Conservation (phyloP, 2,888 invertebrate genomes). For the Ornithoptera priamus region DNA sequence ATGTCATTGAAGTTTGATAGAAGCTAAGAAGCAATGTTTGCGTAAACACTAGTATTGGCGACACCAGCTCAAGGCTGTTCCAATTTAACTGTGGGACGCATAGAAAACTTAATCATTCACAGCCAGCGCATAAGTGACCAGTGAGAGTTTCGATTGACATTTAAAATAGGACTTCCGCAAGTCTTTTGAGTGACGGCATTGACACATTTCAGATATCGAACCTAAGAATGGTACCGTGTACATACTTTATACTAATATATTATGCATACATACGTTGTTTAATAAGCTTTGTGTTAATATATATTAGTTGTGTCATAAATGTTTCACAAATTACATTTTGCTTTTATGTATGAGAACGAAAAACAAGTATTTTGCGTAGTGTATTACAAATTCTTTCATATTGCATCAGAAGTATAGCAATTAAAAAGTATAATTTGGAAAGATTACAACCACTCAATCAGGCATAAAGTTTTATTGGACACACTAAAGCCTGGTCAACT, state of each 20-base stretch:
- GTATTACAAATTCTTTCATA: not conserved
- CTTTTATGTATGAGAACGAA: not conserved
- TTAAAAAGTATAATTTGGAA: not conserved
- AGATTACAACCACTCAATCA: not conserved
- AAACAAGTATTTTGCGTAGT: not conserved
- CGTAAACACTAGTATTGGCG: constrained; percentile 39
- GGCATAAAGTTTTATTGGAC: not conserved
- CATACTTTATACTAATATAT: too few relatives aligned
- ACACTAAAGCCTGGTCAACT: not conserved
- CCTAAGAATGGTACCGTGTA: not conserved
- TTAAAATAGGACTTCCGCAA: constrained; percentile 24
- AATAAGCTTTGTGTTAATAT: too few relatives aligned
- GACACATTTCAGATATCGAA: constrained; percentile 9
- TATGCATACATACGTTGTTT: too few relatives aligned
- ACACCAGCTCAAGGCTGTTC: constrained; percentile 39
- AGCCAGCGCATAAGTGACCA: constrained; percentile 15
- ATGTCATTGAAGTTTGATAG: constrained; percentile 35
- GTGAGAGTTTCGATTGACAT: constrained; percentile 29
- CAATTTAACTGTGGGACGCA: constrained; percentile 34
- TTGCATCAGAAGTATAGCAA: not conserved
- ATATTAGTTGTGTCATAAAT: too few relatives aligned
- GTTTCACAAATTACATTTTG: not conserved
- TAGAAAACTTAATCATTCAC: constrained; percentile 27
- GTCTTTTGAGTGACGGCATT: constrained; percentile 12
- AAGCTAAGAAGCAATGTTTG: constrained; percentile 36